Evolutionary conservation across 2,113 vertebrate species (phyloP), one percentile per base, ranked within the genome.

Genomic region (Anoura caudifer): DNA sequence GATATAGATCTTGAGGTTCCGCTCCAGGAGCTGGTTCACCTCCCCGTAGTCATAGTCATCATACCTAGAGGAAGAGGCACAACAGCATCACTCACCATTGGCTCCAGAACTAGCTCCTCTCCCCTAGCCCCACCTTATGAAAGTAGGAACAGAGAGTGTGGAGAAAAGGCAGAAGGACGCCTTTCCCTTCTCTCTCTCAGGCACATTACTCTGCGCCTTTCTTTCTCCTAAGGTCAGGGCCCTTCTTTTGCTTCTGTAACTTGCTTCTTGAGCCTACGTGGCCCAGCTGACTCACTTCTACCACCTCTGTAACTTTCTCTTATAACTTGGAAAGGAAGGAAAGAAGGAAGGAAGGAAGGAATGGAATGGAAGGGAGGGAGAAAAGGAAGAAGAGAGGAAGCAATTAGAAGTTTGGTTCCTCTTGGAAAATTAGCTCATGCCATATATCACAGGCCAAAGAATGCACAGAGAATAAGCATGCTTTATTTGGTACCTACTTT

Each of bases 11-110:
- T 99, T 99, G 92, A 99, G 84, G 81, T 99, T 99, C 94, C 99
- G 99, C 96, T 99, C 99, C 96, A 99, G 92, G 63, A 99, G 98
- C 97, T 99, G 99, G 91, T 99, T 99, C 95, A 99, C 99, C 70
- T 99, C 99, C 43, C 99, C 99, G 0, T 99, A 99, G 98, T 99
- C 99, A 0, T 99, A 99, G 96, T 99, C 99, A 0, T 99, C 99
- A 0, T 99, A 99, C 56, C 99, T 99, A 96, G 24, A 82, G 10
- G 80, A 82, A 73, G 65, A 93, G 63, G 36, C 36, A 83, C 50
- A 45, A 28, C 0, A 83, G 41, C 10, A 38, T 76, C 82, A 93
- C 26, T 88, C 59, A 91, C 0, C 16, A 33, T 87, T 61, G n/a
- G 43, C 13, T 81, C 67, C 45, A 69, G 31, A 77, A 28, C 56